Evolutionary conservation across 2,888 invertebrate species (phyloP), one percentile per base, ranked within the genome.

Genomic region (Neuroscelio doddi): DNA sequence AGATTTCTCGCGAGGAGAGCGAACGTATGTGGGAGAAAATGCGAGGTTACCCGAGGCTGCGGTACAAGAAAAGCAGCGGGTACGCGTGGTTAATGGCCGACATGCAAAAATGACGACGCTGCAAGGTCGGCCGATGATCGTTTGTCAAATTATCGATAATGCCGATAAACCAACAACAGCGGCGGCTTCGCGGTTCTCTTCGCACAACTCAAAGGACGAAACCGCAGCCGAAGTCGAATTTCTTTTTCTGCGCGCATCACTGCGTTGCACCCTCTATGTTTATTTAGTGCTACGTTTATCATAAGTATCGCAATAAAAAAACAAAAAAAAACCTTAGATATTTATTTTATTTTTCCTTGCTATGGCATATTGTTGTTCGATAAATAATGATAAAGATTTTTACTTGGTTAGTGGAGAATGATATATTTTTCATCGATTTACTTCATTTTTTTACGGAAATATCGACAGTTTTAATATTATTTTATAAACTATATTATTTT

Each of bases 101-200:
- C n/a, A n/a, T 75, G 70, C 61, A 72, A 70, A 77, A 77, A 75
- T 72, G n/a, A n/a, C n/a, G 70, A 72, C 71, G 73, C 58, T n/a
- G 52, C 63, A 52, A 51, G 64, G 63, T 64, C 71, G 75, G 68
- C 56, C 66, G 67, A 56, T 68, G 72, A 74, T 74, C 80, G 81
- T 79, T 82, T 80, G 80, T 82, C 82, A 79, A 83, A 83, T 83
- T 83, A 83, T 80, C 82, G 81, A 78, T 82, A 82, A 82, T 83
- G 78, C 78, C 74, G 76, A 77, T 82, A 83, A 83, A 83, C 80
- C 81, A 83, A 83, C 82, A 83, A 81, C 74, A 74, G n/a, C n/a
- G n/a, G n/a, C n/a, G 39, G 32, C 34, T 69, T 64, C 57, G 64
- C 71, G 64, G 44, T 50, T 34, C 47, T n/a, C 30, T 49, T 47